A percentile compares a stretch with the other conserved stretches of the same genome.
phyloP scores from a whole-genome alignment of 2,113 vertebrate genomes.

The Platysteira castanea region DNA sequence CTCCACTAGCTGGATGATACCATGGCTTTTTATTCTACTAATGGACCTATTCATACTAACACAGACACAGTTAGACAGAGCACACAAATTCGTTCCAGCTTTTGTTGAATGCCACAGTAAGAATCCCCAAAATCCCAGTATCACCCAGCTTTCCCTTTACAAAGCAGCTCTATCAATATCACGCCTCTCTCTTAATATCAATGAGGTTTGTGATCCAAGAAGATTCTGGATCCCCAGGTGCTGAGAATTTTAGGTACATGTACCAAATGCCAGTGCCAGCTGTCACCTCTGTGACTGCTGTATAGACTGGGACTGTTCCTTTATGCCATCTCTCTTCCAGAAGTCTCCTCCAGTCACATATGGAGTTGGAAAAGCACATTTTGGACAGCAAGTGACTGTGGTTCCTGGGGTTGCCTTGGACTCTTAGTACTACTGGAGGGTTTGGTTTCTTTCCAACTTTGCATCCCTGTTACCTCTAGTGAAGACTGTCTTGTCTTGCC shows the following conservation, averaged over 20 bases:
- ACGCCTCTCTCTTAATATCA: neutral
- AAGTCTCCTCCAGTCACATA: neutral
- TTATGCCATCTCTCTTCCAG: neutral
- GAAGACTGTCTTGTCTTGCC: neutral
- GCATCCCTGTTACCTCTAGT: neutral
- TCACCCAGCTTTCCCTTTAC: neutral
- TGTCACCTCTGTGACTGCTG: neutral
- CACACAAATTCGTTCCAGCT: neutral
- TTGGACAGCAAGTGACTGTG: neutral
- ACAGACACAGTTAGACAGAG: neutral
- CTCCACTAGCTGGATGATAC: neutral
- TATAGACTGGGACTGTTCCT: neutral
- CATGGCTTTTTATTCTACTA: neutral
- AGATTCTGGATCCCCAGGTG: neutral
- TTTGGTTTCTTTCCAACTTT: neutral
- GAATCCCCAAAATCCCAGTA: neutral
- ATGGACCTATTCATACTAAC: neutral
- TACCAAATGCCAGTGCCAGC: neutral
- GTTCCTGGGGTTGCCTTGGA: neutral
- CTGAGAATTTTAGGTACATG: neutral
- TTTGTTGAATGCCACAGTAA: neutral
- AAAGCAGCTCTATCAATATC: neutral
- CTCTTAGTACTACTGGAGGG: neutral
- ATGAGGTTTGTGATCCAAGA: neutral
- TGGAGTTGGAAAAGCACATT: neutral